Base-by-base conservation (phyloP, 2,797 vertebrate species). In the Salmo trutta region DNA sequence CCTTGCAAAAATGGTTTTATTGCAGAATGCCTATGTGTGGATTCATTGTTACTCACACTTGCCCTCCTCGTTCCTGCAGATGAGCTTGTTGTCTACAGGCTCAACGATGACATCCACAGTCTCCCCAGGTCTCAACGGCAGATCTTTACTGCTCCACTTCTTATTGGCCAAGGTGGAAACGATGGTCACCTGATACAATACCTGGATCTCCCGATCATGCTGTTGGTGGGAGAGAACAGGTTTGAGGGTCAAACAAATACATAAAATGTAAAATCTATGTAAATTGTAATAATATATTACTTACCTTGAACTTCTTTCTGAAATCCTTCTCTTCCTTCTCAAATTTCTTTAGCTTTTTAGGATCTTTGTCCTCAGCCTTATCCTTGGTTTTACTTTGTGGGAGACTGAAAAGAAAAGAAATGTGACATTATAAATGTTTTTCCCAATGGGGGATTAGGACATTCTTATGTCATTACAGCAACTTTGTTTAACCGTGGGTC, bases 241-340 rank as follows among this genome's bases (percentile, higher is more conserved):
- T 2, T 41, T 53, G 2, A 21, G 19, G 33, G 36, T 41, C 17
- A 53, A 33, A 52, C 12, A 77, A 72, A 64, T 29, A 16, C 31
- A 62, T 24, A 27, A 41, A 5, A 59, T 41, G n/a, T 47, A 5
- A 31, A n/a, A 54, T 51, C n/a, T 10, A 19, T 47, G 41, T 36
- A 24, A 21, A 24, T 47, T 5, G 16, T 33, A 10, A 47, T 29
- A 41, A 41, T 19, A 12, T 10, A 41, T 6, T 14, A 36, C 41
- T 80, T 87, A 98, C 97, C 93, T 96, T 97, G 88, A 98, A 98
- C 87, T 96, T 98, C 93, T 96, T 99, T 82, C 96, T 94, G 88
- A 99, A 96, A 0, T 97, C 96, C 87, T 96, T 98, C 85, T 98
- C 97, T 84, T 98, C 96, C 89, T 94, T 98, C 86, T 97, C 97